phyloP scores from a whole-genome alignment of 2,797 vertebrate genomes.

The Sebastes matsubarae region DNA sequence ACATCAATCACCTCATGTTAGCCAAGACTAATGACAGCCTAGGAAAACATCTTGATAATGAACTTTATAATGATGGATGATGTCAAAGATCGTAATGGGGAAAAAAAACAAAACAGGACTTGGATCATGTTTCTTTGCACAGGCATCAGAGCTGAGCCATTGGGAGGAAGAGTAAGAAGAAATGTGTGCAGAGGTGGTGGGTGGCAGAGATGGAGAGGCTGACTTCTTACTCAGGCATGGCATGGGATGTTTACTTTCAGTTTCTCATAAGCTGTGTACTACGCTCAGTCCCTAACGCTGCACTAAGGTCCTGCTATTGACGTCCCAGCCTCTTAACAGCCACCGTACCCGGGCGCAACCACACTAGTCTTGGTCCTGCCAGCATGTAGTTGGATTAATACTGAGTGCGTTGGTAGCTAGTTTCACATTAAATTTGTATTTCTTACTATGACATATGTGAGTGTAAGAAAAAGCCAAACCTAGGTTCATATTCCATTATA shows the following conservation, averaged over 20 bases:
- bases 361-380: neutral
- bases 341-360: neutral
- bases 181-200: neutral
- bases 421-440: no score
- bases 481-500: neutral
- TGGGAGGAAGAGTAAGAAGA: neutral
- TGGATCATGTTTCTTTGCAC: slow-evolving; percentile 48
- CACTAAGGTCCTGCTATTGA: neutral
- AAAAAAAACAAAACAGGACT: slow-evolving; percentile 28
- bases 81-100: slow-evolving; percentile 76
- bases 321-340: neutral
- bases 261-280: neutral
- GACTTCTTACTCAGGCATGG: neutral
- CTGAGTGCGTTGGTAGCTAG: neutral
- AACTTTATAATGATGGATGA: slow-evolving; percentile 90
- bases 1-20: slow-evolving; percentile 85
- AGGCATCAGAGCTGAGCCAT: slow-evolving; percentile 6
- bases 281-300: neutral
- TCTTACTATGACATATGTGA: no score
- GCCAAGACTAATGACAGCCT: slow-evolving; percentile 86
- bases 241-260: neutral
- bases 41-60: slow-evolving; percentile 89
- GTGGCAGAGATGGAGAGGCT: neutral
- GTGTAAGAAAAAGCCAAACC: no score
- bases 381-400: neutral